Conservation (phyloP, 1,140 invertebrate species). For the Lepidurus packardi region DNA sequence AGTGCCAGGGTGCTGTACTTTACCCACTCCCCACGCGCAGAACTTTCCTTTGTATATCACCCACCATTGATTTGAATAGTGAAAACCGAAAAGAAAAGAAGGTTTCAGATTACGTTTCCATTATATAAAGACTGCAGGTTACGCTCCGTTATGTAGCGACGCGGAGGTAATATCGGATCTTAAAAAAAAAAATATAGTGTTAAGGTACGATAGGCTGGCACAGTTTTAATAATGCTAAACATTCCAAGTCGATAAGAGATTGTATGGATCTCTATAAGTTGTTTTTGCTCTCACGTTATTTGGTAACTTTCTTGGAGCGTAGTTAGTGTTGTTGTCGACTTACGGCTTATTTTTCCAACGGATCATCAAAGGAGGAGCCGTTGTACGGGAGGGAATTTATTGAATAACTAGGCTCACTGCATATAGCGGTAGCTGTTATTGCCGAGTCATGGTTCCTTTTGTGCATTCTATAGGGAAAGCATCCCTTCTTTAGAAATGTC, state of each 20-base stretch:
- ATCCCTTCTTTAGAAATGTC: neutral
- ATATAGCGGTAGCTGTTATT: neutral
- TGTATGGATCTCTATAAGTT: neutral
- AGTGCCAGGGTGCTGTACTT: neutral
- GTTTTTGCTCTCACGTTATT: neutral
- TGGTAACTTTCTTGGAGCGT: neutral
- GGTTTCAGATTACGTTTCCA: neutral
- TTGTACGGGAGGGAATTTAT: neutral
- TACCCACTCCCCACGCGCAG: neutral
- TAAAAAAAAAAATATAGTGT: too few species aligned
- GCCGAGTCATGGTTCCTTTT: neutral
- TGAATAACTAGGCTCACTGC: neutral
- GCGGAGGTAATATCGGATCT: too few species aligned
- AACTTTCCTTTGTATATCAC: neutral
- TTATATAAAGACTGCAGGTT: too few species aligned
- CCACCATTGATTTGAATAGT: neutral
- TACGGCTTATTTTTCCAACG: neutral
- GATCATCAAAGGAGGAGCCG: neutral
- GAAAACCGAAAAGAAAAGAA: neutral
- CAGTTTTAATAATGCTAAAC: too few species aligned
- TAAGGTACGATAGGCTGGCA: too few species aligned
- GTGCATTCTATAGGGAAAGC: neutral
- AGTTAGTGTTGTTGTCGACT: neutral
- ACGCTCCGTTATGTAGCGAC: too few species aligned
- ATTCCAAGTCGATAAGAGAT: too few species aligned